Evolutionary conservation across 2,888 invertebrate species (phyloP), one percentile per base, ranked within the genome.

Genomic region (Balanococcus diminutus): DNA sequence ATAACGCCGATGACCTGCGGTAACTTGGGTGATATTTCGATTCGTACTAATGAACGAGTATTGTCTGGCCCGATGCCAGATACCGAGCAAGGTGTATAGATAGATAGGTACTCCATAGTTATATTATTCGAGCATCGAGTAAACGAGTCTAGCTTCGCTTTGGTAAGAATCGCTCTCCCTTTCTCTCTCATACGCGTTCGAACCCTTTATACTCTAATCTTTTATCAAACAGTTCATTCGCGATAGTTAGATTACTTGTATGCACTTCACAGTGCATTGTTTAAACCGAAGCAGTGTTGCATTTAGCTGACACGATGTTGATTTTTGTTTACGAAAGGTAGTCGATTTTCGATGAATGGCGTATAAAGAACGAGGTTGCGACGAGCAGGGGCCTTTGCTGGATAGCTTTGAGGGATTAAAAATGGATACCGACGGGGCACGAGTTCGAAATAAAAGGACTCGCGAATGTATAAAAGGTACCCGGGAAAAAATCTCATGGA

Each of bases 1-100:
- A 67, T 67, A 67, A 79, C 75, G n/a, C n/a, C n/a, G 75, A 79
- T 79, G 75, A 79, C 75, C 75, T 36, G 75, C 31, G 75, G 75
- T 79, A 19, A 36, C 75, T 79, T 36, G 6, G 31, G 75, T 36
- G 56, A 11, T 56, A 79, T 36, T 36, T 32, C 75, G 75, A 36
- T 79, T 79, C 19, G 36, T 36, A 19, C 75, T 79, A 79, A 79
- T 79, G 75, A 79, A 79, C 75, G 75, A 36, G 75, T 79, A 79
- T 79, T 79, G 75, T 79, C 36, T 36, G 36, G n/a, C 16, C 22
- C 19, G 36, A 32, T 36, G 36, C 75, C 9, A 32, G 32, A 36
- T 36, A 79, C 32, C 11, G 11, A 5, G 42, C 42, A 11, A 42
- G 5, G 36, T 36, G n/a, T n/a, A 46, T 22, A 56, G 22, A 79